Conservation (phyloP, 2,797 vertebrate genomes). For the Malurus splendens region DNA sequence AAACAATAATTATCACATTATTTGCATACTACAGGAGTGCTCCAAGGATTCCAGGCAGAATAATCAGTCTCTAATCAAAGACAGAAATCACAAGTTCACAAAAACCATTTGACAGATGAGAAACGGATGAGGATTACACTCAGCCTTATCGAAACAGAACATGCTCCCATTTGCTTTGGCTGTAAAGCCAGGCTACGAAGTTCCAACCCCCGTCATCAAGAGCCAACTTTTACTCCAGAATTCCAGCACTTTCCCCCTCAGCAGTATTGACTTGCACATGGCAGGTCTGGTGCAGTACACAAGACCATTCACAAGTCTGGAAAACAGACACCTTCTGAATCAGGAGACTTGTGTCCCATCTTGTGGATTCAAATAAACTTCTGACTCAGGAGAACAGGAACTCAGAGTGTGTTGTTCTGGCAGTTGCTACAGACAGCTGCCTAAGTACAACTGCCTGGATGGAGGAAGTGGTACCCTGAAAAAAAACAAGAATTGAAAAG, state of each 20-base stretch:
- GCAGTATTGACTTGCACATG: not conserved
- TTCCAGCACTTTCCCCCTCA: not conserved
- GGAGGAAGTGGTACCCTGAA: not conserved
- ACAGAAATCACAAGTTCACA: not conserved
- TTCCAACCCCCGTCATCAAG: not conserved
- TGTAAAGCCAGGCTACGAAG: not conserved
- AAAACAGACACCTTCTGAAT: not conserved
- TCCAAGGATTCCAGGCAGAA: not conserved
- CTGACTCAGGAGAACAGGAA: not conserved
- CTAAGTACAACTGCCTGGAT: not conserved
- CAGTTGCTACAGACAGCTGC: not conserved
- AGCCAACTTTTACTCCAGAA: not conserved
- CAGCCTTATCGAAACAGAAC: not conserved
- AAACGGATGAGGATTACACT: not conserved
- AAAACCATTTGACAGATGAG: not conserved
- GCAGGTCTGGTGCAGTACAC: not conserved
- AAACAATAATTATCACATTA: not conserved
- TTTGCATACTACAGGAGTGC: not conserved
- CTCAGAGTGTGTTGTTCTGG: accelerated
- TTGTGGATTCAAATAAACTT: not conserved
- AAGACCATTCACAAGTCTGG: not conserved
- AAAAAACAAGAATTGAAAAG: not conserved
- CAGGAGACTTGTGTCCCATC: not conserved
- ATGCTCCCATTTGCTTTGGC: not conserved
- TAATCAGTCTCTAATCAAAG: not conserved